Percentiles rank a stretch among this genome's conserved stretches.
phyloP scores from a whole-genome alignment of 2,797 vertebrate genomes.

The Coccyzus lansbergi region DNA sequence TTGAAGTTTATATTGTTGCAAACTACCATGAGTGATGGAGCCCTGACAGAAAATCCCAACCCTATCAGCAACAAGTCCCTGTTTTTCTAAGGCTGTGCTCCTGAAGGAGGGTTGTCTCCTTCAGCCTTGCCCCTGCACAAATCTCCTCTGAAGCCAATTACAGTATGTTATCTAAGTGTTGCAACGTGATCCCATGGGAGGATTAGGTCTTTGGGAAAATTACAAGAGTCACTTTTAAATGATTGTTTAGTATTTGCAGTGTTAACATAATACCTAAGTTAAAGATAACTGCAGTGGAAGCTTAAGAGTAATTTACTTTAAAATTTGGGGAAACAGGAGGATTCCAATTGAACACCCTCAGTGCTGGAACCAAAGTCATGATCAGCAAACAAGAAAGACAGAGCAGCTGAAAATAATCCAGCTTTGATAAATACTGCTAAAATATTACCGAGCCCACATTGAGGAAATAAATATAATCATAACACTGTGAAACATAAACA shows the following conservation, averaged over 20 bases:
- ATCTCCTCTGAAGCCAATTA: not conserved
- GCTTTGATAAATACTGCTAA: not conserved
- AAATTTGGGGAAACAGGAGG: not conserved
- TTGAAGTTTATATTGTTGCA: not conserved
- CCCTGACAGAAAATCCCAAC: not conserved
- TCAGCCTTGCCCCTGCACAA: accelerated
- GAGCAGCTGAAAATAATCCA: constrained; percentile 5
- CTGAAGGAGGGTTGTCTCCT: not conserved
- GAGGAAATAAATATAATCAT: not conserved
- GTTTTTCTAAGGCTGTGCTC: not conserved
- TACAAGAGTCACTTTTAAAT: not conserved
- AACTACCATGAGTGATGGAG: not conserved
- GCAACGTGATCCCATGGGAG: not conserved
- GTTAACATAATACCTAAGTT: not conserved
- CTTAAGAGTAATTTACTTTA: not conserved
- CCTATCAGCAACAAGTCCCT: not conserved
- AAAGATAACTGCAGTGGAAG: not conserved
- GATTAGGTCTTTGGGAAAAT: constrained; percentile 27
- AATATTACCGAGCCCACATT: not conserved
- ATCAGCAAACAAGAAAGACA: not conserved
- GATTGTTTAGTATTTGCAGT: constrained; percentile 8
- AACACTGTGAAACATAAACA: not conserved
- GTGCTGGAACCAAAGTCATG: not conserved
- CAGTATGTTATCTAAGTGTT: not conserved
- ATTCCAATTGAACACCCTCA: not conserved